phyloP scores from a whole-genome alignment of 2,113 vertebrate species.

The Ageneiosus marmoratus region DNA sequence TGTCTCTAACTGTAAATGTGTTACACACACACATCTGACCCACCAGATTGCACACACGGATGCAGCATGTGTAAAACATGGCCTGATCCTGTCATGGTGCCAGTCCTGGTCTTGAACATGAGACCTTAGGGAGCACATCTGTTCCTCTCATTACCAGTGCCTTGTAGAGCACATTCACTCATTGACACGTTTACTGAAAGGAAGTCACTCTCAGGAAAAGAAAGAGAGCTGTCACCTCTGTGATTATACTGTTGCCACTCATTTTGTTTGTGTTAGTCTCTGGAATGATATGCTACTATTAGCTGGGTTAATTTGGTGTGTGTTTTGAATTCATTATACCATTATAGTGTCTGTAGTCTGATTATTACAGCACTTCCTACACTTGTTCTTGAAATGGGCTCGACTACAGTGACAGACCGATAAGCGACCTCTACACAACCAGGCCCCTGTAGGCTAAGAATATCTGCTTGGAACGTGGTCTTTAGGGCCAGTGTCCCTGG shows the following conservation, averaged over 20 bases:
- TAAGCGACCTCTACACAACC: constrained; percentile 21
- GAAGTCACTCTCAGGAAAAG: constrained; percentile 11
- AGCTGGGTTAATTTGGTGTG: background rate
- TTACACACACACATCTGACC: constrained; percentile 11
- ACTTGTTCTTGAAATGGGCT: background rate
- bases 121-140: constrained; percentile 25
- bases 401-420: background rate
- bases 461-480: constrained; percentile 45
- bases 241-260: background rate
- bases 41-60: constrained; percentile 5
- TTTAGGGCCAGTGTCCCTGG: constrained; percentile 37
- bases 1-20: background rate
- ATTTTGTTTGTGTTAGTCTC: background rate
- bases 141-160: constrained; percentile 21
- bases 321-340: background rate
- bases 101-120: constrained; percentile 29
- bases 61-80: constrained; percentile 24
- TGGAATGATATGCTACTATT: background rate
- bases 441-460: constrained; percentile 43
- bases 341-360: background rate
- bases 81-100: constrained; percentile 9
- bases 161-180: constrained; percentile 1
- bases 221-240: constrained; percentile 6
- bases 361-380: background rate
- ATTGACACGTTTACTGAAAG: constrained; percentile 18